Evolutionary conservation across 2,113 vertebrate species (phyloP).

Genomic region (Callionymus lyra): DNA sequence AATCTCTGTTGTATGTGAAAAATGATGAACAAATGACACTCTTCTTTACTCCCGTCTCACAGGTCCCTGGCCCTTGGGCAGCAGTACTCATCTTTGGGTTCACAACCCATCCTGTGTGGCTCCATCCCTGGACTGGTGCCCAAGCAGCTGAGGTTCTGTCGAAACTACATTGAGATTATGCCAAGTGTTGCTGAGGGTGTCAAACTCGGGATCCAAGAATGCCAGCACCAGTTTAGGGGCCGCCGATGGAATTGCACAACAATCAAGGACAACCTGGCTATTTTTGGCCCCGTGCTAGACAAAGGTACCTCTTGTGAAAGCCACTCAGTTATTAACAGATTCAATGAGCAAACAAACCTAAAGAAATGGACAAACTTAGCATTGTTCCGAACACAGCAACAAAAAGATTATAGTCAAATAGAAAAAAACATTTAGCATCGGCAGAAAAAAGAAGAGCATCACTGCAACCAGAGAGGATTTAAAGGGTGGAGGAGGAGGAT

Average conservation of each 20-base stretch:
- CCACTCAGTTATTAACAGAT: no score
- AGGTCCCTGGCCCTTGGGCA: slow-evolving; percentile 93
- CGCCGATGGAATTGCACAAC: slow-evolving; percentile 97
- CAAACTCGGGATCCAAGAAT: slow-evolving; percentile 90
- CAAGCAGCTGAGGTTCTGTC: slow-evolving; percentile 94
- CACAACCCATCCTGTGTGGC: slow-evolving; percentile 85
- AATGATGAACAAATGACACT: neutral
- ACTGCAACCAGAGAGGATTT: no score
- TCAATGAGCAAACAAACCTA: no score
- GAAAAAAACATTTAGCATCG: no score
- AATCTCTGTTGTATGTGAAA: no score
- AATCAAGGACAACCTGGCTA: slow-evolving; percentile 85
- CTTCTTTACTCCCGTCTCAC: slow-evolving; percentile 3
- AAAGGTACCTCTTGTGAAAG: slow-evolving; percentile 71
- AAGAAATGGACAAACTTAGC: no score
- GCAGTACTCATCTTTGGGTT: slow-evolving; percentile 84
- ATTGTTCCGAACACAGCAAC: no score
- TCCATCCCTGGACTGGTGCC: slow-evolving; percentile 94
- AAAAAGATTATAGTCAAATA: no score
- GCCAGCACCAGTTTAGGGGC: slow-evolving; percentile 92
- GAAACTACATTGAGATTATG: slow-evolving; percentile 98
- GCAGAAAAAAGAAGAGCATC: no score
- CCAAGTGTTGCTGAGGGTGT: slow-evolving; percentile 93
- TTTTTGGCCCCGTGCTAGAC: slow-evolving; percentile 92
- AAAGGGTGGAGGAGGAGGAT: no score